Evolutionary conservation across 1,140 invertebrate genomes (phyloP), one percentile per base, ranked within the genome.

Genomic region (Bombus polaris): DNA sequence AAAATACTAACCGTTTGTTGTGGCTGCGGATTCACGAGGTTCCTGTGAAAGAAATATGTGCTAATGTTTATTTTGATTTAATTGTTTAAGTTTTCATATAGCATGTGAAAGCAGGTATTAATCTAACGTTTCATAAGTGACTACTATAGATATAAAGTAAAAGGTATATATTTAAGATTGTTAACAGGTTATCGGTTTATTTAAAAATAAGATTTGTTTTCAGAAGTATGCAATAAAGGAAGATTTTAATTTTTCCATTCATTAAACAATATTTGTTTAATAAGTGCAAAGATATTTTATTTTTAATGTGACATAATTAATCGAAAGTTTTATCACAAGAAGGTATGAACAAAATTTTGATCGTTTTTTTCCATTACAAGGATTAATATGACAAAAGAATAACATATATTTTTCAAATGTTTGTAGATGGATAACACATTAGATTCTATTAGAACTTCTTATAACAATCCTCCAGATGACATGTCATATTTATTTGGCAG

Each of bases 401-500:
- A 35, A 47, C 5, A 66, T 57, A 37, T 42, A 62, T 32, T 68
- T 70, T 71, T 75, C 53, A 35, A n/a, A 53, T 78, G 39, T 66
- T 78, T 79, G 1, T 15, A 93, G 91, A 91, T 92, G 92, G 89
- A 93, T 8, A 83, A 86, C 53, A 91, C 89, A 35, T 78, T 93
- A 59, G 91, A 92, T 74, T 90, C 93, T 1, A 91, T 93, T 37
- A 65, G 88, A 66, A 83, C 90, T n/a, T 88, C 87, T 18, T 76
- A 81, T 32, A 77, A 71, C 13, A 74, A 35, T 44, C 28, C 81
- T 13, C 39, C 75, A 59, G 87, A 87, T 62, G 91, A 94, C 1
- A 91, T 93, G 89, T 94, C 95, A 32, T 95, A 93, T 82, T 74
- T 95, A 12, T 94, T 90, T 87, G 92, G 91, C 15, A 92, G 94